Base-by-base conservation (phyloP, 2,113 vertebrate genomes). In the Chinchilla lanigera region DNA sequence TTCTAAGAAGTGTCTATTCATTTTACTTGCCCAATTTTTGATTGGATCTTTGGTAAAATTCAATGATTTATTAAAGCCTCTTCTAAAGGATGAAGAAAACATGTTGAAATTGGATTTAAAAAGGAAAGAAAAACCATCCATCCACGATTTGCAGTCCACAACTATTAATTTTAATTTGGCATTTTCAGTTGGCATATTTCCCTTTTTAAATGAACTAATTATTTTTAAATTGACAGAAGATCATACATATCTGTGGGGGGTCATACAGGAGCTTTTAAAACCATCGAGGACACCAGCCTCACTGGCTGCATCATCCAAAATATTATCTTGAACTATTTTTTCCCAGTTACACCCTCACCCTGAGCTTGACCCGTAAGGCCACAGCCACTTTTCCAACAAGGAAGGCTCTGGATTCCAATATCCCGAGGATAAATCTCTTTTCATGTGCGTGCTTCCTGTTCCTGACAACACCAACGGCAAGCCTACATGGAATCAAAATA, bases 141-240 rank as follows among this genome's bases (percentile, higher is more conserved):
- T 30, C 13, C 0, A 44, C 3, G 16, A 47, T 7, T 20, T 12
- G 17, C 33, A 54, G 35, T 7, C 6, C 33, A 71, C 16, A 83
- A 9, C 44, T 13, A 63, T 28, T 52, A 47, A 35, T 58, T 91
- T 44, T 41, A 63, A 94, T 65, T 30, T 0, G 58, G 65, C 81
- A 63, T 56, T 96, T 92, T 88, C 33, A 65, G 88, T 33, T 73
- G 89, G 47, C 44, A 14, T 22, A 30, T 89, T 92, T 94, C 85
- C 87, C 71, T 89, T 85, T 33, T n/a, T 16, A 30, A 7, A 28
- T 16, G 63, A 54, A 63, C 60, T 56, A 22, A 50, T 26, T 58
- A 50, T 84, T 22, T 56, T 80, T 65, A 5, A 44, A 30, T 50
- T 9, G 50, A 77, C 28, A 44, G 56, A 54, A 65, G 69, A n/a